phyloP scores from a whole-genome alignment of 2,113 vertebrate species.

The Oryzias melastigma region DNA sequence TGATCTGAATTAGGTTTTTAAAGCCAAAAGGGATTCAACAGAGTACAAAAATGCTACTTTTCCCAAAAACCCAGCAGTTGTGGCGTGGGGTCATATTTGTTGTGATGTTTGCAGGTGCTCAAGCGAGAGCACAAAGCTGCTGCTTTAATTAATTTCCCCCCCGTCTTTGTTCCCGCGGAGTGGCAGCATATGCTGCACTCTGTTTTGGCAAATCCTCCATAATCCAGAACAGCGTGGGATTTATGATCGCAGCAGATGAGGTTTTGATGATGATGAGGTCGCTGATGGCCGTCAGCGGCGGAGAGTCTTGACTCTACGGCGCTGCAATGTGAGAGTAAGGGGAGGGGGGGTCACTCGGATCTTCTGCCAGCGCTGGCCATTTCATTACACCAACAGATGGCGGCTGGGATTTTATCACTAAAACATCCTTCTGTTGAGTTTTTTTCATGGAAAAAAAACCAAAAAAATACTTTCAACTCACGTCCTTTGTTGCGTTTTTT shows the following conservation, averaged over 20 bases:
- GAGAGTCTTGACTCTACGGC: constrained; percentile 19
- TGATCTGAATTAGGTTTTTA: no score
- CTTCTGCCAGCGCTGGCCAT: constrained; percentile 51
- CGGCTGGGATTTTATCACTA: constrained; percentile 61
- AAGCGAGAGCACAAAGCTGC: constrained; percentile 32
- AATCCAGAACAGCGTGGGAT: constrained; percentile 53
- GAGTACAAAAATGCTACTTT: constrained; percentile 21
- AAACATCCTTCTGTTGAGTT: constrained; percentile 44
- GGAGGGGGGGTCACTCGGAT: constrained; percentile 62
- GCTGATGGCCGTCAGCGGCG: constrained; percentile 36
- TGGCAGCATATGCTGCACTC: constrained; percentile 66
- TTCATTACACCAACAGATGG: constrained; percentile 73
- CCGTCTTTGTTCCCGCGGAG: constrained; percentile 38
- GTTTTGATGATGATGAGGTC: constrained; percentile 63
- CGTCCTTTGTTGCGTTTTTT: no score
- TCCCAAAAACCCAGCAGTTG: neutral
- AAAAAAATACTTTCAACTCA: constrained; percentile 3
- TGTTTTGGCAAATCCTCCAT: constrained; percentile 67
- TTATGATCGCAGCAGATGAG: constrained; percentile 65
- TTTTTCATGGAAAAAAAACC: constrained; percentile 15
- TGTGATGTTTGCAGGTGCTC: constrained; percentile 65
- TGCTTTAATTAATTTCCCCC: constrained; percentile 65
- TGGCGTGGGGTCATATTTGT: constrained; percentile 23
- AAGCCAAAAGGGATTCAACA: constrained; percentile 28
- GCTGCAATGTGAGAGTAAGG: constrained; percentile 57